These are phyloP conservation scores for Neopipo cinnamomea DNA, from an alignment of 2,113 vertebrate genomes.

Conservation along the genomic window DNA sequence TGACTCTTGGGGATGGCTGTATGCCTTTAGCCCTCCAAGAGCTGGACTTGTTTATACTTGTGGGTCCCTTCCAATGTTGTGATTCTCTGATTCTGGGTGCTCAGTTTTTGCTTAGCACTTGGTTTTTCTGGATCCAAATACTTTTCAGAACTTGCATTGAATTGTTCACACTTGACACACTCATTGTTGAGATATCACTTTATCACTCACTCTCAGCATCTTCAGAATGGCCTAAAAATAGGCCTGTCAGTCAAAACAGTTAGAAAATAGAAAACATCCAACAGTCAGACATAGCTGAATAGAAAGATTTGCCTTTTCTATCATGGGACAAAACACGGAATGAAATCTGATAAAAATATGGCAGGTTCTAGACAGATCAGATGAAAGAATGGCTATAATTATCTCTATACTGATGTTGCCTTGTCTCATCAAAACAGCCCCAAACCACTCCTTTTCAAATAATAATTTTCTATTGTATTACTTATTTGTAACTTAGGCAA, in stretches of 20 bases:
- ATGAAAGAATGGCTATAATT: conserved; percentile 46
- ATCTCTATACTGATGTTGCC: background rate
- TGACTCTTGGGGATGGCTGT: background rate
- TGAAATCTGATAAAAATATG: conserved; percentile 9
- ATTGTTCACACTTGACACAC: conserved; percentile 10
- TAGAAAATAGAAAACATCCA: conserved; percentile 58
- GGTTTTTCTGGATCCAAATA: background rate
- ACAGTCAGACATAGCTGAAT: conserved; percentile 36
- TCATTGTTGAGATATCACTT: background rate
- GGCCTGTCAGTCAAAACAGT: background rate
- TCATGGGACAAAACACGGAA: conserved; percentile 42
- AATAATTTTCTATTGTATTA: background rate
- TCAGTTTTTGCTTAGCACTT: conserved; percentile 37
- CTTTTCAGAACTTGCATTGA: conserved; percentile 20
- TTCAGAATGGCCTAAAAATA: conserved; percentile 59
- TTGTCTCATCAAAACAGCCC: conserved; percentile 8
- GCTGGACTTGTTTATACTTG: background rate
- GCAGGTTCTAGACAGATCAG: background rate
- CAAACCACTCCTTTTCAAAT: background rate
- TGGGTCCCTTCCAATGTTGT: too few relatives aligned
- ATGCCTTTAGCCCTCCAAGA: background rate
- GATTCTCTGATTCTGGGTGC: background rate
- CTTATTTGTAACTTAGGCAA: background rate
- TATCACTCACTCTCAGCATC: conserved; percentile 35
- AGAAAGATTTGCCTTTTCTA: conserved; percentile 31